Base-by-base conservation (phyloP, 2,888 invertebrate species). In the Bembecia ichneumoniformis region DNA sequence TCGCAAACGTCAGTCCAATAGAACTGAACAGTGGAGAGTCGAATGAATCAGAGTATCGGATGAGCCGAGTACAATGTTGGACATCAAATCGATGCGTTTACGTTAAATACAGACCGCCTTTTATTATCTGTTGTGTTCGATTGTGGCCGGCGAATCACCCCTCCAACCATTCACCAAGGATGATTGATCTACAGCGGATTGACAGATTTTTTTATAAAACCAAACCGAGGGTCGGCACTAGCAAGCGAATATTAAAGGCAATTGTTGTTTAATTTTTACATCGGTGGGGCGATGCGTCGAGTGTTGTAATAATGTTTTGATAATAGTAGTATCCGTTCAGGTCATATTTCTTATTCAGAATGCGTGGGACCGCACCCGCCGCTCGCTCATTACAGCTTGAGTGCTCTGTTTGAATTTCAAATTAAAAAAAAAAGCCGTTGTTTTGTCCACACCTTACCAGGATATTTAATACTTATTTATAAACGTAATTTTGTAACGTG, bases 231-330 rank as follows among this genome's bases (percentile, higher is more conserved):
- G 77, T 77, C 65, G 68, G 73, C 68, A 77, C 77, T 74, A 70
- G 75, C 72, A 65, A 79, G 77, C 77, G 81, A 82, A 79, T 86
- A 86, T 86, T 86, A 86, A 84, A 86, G 86, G 84, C 87, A 86
- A 87, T 87, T 87, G 87, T 87, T 86, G 84, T 86, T 84, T 84
- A 86, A 87, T 86, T 87, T 86, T 86, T 82, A 84, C 76, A 76
- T 77, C 77, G 59, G 77, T 74, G 75, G 86, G 86, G 83, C 71
- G 78, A 73, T 71, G 77, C 73, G 71, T 82, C 66, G 82, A 87
- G 87, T 87, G 86, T 84, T 84, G 86, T 87, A 87, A 86, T 87
- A 86, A 86, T 84, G 86, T 87, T 87, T 84, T 86, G 84, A 84
- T 87, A 86, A 87, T 86, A 82, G 86, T 64, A 71, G 82, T 86